Evolutionary conservation across 1,140 invertebrate species (phyloP), one percentile per base, ranked within the genome.

Genomic region (Oppia nitens): DNA sequence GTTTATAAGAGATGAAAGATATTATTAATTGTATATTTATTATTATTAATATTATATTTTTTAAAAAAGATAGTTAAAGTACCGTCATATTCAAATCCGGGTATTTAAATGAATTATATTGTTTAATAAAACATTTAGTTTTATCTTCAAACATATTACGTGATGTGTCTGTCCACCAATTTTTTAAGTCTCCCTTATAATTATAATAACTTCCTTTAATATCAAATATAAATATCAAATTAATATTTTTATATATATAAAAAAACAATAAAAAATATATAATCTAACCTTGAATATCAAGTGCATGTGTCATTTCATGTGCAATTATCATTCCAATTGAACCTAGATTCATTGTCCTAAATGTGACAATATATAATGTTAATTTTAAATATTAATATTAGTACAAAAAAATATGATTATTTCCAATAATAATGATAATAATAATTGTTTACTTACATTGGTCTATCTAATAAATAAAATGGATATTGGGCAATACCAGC

Each of bases 401-500:
- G n/a, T n/a, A n/a, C n/a, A n/a, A n/a, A n/a, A n/a, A n/a, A n/a
- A n/a, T n/a, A n/a, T n/a, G n/a, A n/a, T n/a, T n/a, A n/a, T n/a
- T n/a, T n/a, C n/a, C n/a, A n/a, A n/a, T n/a, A n/a, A n/a, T n/a
- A n/a, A n/a, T n/a, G n/a, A n/a, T 40, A 40, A 9, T 40, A 40
- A 40, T 40, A 40, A 40, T 40, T 40, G 32, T 2, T 40, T 2
- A 55, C 47, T 50, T 6, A 57, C 56, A 80, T 81, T 2, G 89
- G 89, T 23, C 85, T 78, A 54, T 85, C 79, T 24, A 80, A 79
- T 48, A 78, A 80, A 70, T 88, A 93, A 73, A 92, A 93, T 24
- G 82, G 77, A 20, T 85, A 85, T 76, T 91, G 87, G 2, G 93
- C 75, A 63, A 92, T 88, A 57, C 87, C 88, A 61, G 88, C 87